phyloP scores from a whole-genome alignment of 2,888 invertebrate genomes.

The Ferdinandea cuprea region DNA sequence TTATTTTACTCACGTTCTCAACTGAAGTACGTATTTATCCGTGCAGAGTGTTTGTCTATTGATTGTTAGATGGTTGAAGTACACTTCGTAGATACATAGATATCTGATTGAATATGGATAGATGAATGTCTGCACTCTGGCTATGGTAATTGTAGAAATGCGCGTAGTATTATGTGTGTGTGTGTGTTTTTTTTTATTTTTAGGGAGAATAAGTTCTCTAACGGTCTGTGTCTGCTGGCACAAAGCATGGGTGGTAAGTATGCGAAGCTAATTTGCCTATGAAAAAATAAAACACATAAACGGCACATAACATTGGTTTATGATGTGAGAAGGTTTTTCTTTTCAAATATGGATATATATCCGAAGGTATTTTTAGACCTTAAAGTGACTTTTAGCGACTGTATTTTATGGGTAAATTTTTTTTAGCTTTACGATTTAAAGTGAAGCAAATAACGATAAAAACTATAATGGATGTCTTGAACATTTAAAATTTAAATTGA shows the following conservation, averaged over 20 bases:
- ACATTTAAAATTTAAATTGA: too few relatives aligned
- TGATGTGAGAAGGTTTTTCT: conserved; percentile 22
- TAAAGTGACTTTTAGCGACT: too few relatives aligned
- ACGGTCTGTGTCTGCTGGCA: conserved; percentile 40
- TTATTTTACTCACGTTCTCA: conserved; percentile 72
- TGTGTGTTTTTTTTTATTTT: too few relatives aligned
- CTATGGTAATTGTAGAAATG: conserved; percentile 64
- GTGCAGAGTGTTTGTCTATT: conserved; percentile 66
- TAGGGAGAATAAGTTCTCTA: conserved; percentile 42
- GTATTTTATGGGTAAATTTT: too few relatives aligned
- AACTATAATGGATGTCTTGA: too few relatives aligned
- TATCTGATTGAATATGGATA: conserved; percentile 70
- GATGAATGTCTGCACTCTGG: conserved; percentile 59
- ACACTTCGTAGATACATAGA: not conserved
- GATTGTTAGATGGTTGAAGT: conserved; percentile 59
- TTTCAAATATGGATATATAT: not conserved
- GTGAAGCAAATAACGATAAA: too few relatives aligned
- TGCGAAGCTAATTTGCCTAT: conserved; percentile 9
- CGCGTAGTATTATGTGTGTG: conserved; percentile 35
- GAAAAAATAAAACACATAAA: not conserved
- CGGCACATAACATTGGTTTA: not conserved
- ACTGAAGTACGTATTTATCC: conserved; percentile 71
- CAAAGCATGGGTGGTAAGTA: conserved; percentile 11
- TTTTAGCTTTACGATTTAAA: too few relatives aligned
- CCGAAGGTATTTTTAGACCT: too few relatives aligned